These are phyloP conservation scores for Coilia nasus DNA, from an alignment of 2,797 vertebrate species.

Conservation along the genomic window DNA sequence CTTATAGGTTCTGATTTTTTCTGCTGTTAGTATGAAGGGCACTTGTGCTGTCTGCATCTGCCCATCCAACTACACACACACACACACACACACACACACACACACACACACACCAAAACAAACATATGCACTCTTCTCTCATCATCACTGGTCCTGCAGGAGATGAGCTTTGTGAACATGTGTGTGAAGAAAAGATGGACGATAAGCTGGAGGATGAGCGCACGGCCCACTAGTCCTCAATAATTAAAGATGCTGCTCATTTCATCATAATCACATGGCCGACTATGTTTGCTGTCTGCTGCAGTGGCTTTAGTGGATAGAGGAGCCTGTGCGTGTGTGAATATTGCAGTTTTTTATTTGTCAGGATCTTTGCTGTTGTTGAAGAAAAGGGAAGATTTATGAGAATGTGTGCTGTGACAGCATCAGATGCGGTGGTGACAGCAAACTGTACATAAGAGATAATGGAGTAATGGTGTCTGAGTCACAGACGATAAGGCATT, in stretches of 20 bases:
- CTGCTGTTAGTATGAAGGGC: background rate
- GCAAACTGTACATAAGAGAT: too few species aligned
- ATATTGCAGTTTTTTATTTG: background rate
- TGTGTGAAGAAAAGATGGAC: background rate
- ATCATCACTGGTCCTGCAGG: background rate
- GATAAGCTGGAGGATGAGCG: background rate
- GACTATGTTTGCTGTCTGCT: background rate
- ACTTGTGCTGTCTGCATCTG: constrained; percentile 16
- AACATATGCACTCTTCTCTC: background rate
- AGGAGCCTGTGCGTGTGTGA: too few species aligned
- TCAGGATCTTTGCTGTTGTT: too few species aligned
- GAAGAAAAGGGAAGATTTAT: too few species aligned
- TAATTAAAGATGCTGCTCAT: background rate
- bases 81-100: background rate
- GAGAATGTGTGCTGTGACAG: too few species aligned
- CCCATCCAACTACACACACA: background rate
- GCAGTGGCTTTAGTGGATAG: background rate
- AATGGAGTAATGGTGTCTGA: too few species aligned
- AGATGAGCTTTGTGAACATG: background rate
- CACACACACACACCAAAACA: background rate
- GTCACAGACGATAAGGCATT: too few species aligned
- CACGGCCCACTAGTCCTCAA: background rate
- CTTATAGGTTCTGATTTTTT: background rate
- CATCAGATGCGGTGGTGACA: too few species aligned
- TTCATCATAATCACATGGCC: background rate